Percentiles rank a stretch among this genome's conserved stretches.
These are phyloP conservation scores for Sebastes cheni DNA, from an alignment of 2,797 vertebrate genomes.

Conservation along the genomic window DNA sequence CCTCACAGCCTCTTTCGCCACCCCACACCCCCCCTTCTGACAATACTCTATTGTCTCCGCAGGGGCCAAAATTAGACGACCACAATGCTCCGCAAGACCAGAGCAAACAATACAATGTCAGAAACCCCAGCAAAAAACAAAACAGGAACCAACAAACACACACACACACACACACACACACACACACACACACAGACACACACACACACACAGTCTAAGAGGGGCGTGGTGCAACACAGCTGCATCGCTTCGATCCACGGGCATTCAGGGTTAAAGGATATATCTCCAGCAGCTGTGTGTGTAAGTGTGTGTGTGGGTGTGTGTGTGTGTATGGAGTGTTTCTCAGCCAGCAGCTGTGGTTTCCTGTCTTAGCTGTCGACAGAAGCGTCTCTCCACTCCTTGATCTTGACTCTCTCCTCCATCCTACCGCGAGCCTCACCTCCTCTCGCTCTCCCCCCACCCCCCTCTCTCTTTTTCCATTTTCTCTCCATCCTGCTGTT, in stretches of 20 bases:
- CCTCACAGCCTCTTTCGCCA: slow-evolving; percentile 24
- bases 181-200: slow-evolving; percentile 27
- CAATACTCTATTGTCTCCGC: slow-evolving; percentile 74
- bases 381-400: slow-evolving; percentile 73
- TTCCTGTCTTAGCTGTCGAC: slow-evolving; percentile 81
- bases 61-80: slow-evolving; percentile 68
- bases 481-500: slow-evolving; percentile 17
- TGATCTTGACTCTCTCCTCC: slow-evolving; percentile 53
- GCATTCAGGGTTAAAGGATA: slow-evolving; percentile 78
- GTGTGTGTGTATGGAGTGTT: slow-evolving; percentile 8
- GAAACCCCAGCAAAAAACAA: slow-evolving; percentile 56
- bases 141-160: slow-evolving; percentile 58
- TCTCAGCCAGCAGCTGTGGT: slow-evolving; percentile 78
- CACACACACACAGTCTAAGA: slow-evolving; percentile 25
- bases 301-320: slow-evolving; percentile 32
- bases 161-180: background rate
- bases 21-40: slow-evolving; percentile 23
- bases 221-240: slow-evolving; percentile 70
- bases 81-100: slow-evolving; percentile 62
- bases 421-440: slow-evolving; percentile 62
- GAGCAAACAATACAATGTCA: slow-evolving; percentile 60
- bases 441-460: slow-evolving; percentile 39
- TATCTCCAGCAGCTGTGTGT: slow-evolving; percentile 69
- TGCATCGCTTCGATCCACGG: slow-evolving; percentile 66
- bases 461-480: slow-evolving; percentile 2